Evolutionary conservation across 2,888 invertebrate genomes (phyloP), one percentile per base, ranked within the genome.

Genomic region (Spilarctia lutea): DNA sequence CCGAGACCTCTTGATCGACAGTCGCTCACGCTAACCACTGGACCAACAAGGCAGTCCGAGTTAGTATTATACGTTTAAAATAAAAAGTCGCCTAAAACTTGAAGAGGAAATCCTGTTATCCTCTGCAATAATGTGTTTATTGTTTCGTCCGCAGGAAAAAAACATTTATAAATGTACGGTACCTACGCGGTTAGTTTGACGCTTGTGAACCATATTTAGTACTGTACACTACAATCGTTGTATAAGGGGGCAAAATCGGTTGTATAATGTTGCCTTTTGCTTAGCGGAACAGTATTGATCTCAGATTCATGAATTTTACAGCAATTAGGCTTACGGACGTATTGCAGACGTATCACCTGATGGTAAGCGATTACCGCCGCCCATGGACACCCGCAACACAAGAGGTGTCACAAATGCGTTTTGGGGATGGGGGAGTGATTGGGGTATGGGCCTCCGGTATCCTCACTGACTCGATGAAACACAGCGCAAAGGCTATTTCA

Each of bases 91-190:
- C 7, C 30, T 18, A 63, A 63, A 30, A 63, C 18, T 30, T 18
- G 30, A 30, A 63, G 18, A 63, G 30, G 30, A 63, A 30, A 63
- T 30, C 63, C 63, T 63, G 18, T 63, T 30, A 30, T 63, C 30
- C 16, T 63, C 7, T 63, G 63, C 30, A 63, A 30, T 63, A 63
- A 63, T 63, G 30, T 30, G 63, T 63, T 63, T 63, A 63, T 63
- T 30, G 63, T 30, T 63, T 30, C 30, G 18, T 63, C 63, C 63
- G 63, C 30, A 63, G 63, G 63, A 63, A 63, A 63, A 63, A 63
- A 63, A 30, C 30, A 63, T 60, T 60, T 60, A 30, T 30, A 63
- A 63, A 30, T 63, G 30, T 18, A 16, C 27, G 13, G 27, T 63
- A 18, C 30, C 30, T 30, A 30, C 63, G 30, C 0, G 63, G 30